Conservation (phyloP, 2,113 vertebrate species). For the Ivindomyrus marchei region DNA sequence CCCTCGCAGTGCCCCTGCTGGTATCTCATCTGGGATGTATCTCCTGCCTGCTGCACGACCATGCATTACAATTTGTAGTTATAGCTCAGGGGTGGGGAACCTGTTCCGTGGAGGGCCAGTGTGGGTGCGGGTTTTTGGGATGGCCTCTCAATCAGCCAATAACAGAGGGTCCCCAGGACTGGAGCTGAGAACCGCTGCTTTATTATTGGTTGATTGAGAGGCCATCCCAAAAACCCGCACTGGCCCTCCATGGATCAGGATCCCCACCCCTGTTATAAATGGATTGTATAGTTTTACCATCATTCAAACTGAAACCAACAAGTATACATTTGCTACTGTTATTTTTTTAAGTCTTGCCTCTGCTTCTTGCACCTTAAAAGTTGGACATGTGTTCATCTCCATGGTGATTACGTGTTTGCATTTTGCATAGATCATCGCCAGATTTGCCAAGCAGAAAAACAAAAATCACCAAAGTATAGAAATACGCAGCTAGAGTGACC, state of each 20-base stretch:
- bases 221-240: no score
- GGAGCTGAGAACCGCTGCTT: no score
- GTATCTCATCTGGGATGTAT: not conserved
- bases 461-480: not conserved
- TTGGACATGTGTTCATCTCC: not conserved
- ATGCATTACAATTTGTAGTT: not conserved
- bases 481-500: not conserved
- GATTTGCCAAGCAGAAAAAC: not conserved
- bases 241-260: no score
- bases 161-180: no score
- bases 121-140: no score
- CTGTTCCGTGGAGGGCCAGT: no score
- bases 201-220: no score
- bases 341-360: not conserved
- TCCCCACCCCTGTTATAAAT: not conserved
- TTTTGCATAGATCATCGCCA: not conserved
- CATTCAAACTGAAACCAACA: not conserved
- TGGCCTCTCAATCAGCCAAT: no score
- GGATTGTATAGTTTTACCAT: not conserved
- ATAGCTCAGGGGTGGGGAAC: not conserved
- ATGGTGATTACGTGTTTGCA: not conserved
- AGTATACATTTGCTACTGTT: not conserved
- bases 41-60: not conserved
- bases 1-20: not conserved
- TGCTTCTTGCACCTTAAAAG: not conserved